Evolutionary conservation across 2,797 vertebrate species (phyloP), one percentile per base, ranked within the genome.

Genomic region (Anniella stebbinsi): DNA sequence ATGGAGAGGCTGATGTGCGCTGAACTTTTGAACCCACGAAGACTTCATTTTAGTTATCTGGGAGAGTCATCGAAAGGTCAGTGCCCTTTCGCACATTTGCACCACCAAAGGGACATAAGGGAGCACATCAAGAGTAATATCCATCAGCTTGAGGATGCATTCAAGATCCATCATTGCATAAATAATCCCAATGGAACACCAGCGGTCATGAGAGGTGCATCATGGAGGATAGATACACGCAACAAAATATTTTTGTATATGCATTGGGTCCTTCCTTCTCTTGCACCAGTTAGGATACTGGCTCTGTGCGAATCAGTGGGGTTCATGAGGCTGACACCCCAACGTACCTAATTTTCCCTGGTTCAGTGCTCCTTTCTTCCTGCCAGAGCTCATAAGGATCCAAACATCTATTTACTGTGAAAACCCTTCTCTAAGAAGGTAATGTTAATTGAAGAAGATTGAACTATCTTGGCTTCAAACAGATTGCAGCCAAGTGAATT

Each of bases 111-210:
- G 94, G 96, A 95, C 96, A 95, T 95, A 96, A 94, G 95, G 95
- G 96, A 93, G 96, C 92, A 92, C 96, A 95, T 97, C 97, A 97
- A 94, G 95, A 95, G 89, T 73, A 96, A 97, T 97, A 95, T 96
- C 95, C 95, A 1, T 97, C 97, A 97, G 69, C 72, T 83, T 57
- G 91, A 91, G 89, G 91, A 92, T 89, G 92, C 95, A 92, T 96
- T 96, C 95, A 95, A 88, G 90, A 88, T 41, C 90, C 41, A 93
- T 91, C 94, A 91, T 76, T 51, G 94, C 94, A 96, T 93, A 94
- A 95, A 93, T 92, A 94, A 95, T 91, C 82, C 92, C 78, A 92
- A 86, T 36, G 92, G 91, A 91, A 91, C 88, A 93, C 85, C 76
- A 67, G 81, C 88, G 69, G 88, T 66, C 33, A 15, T 33, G 77